Evolutionary conservation across 2,888 invertebrate species (phyloP).

Genomic region (Nasonovia ribisnigri): DNA sequence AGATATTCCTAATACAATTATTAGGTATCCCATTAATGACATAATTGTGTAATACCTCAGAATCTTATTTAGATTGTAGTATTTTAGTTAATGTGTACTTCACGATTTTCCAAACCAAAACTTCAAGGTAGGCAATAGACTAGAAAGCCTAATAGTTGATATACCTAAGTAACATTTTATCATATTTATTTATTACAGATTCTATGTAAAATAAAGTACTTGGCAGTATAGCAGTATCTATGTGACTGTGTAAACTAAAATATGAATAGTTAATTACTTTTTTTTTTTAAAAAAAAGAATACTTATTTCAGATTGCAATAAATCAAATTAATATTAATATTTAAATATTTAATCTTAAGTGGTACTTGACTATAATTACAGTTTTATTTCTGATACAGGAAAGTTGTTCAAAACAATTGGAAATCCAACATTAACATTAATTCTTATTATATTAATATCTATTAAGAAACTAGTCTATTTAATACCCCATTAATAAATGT

Average conservation of each 20-base stretch:
- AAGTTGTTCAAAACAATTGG: slow-evolving; percentile 10
- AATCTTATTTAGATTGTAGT: neutral
- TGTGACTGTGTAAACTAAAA: neutral
- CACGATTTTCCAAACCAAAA: neutral
- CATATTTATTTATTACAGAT: neutral
- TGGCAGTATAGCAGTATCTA: neutral
- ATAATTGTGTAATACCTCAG: neutral
- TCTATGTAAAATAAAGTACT: neutral
- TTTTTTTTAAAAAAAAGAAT: neutral
- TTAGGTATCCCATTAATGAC: neutral
- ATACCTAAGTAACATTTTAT: neutral
- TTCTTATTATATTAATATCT: neutral
- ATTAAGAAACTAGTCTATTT: neutral
- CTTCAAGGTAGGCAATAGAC: neutral
- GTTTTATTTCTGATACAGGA: neutral
- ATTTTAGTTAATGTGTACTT: neutral
- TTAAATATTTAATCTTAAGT: slow-evolving; percentile 1
- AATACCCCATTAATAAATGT: neutral
- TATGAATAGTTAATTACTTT: neutral
- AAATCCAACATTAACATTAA: neutral
- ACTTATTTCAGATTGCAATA: neutral
- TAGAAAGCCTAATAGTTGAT: neutral
- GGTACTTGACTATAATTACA: neutral
- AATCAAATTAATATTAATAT: slow-evolving; percentile 1
- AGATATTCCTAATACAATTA: neutral